Percentiles rank a stretch among this genome's conserved stretches.
phyloP scores from a whole-genome alignment of 2,888 invertebrate genomes.

The Ashinkailepas kermadecensis region DNA sequence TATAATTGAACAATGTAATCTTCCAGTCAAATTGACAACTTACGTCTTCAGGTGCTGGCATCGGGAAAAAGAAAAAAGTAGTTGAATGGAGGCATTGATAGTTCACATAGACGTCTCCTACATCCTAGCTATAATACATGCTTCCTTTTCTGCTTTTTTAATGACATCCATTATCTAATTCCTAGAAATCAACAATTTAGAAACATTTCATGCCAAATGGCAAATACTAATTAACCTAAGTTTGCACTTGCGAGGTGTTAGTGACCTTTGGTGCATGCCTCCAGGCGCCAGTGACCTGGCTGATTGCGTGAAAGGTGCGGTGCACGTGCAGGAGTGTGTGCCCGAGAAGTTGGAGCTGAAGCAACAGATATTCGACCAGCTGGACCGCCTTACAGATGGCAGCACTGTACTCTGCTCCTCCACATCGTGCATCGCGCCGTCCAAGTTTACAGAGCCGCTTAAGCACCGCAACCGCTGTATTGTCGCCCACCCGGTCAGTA shows the following conservation, averaged over 20 bases:
- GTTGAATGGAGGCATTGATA: no score
- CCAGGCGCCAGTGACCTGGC: slow-evolving; percentile 58
- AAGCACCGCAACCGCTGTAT: slow-evolving; percentile 63
- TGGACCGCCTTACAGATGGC: slow-evolving; percentile 48
- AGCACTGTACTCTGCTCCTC: slow-evolving; percentile 82
- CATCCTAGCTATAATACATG: no score
- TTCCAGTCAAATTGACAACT: no score
- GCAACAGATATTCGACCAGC: slow-evolving; percentile 40
- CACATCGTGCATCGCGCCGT: slow-evolving; percentile 85
- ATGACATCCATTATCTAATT: no score
- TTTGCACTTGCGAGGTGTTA: slow-evolving; percentile 13
- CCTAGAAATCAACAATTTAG: no score
- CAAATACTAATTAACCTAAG: no score
- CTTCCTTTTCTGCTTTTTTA: no score
- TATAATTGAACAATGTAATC: no score
- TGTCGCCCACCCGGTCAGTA: slow-evolving; percentile 75
- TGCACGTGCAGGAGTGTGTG: slow-evolving; percentile 86
- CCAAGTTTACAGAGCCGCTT: slow-evolving; percentile 70
- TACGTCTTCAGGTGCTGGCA: no score
- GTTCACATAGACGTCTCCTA: no score
- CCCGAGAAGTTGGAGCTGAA: slow-evolving; percentile 83
- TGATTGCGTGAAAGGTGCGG: slow-evolving; percentile 63
- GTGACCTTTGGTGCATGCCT: slow-evolving; percentile 15
- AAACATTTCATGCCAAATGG: no score
- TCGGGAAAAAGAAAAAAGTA: no score